A percentile compares a stretch with the other conserved stretches of the same genome.
Evolutionary conservation across 2,113 vertebrate genomes (phyloP).

Genomic region (Dromas ardeola): DNA sequence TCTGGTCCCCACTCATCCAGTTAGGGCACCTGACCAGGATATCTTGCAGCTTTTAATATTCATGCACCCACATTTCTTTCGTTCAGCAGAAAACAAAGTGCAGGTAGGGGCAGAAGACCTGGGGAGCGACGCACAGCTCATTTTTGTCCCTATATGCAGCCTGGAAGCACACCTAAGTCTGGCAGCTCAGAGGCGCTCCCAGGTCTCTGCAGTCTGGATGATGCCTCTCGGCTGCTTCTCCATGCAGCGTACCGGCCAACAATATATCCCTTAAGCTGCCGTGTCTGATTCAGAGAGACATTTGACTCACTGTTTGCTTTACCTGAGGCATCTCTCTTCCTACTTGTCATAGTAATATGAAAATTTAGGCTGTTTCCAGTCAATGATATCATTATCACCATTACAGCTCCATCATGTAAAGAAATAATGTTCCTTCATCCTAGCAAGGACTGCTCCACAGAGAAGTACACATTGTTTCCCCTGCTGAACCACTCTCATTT

Average conservation of each 20-base stretch:
- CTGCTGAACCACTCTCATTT: background rate
- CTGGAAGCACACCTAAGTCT: background rate
- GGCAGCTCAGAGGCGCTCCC: background rate
- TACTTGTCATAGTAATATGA: background rate
- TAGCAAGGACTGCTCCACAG: background rate
- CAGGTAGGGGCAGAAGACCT: background rate
- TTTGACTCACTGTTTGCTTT: conserved; percentile 25
- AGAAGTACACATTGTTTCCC: background rate
- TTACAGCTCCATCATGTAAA: background rate
- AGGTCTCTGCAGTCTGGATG: background rate
- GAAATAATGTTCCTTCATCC: background rate
- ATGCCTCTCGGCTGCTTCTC: background rate
- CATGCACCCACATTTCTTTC: background rate
- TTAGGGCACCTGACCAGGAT: background rate
- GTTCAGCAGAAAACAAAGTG: background rate
- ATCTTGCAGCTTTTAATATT: background rate
- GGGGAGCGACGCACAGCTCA: accelerated
- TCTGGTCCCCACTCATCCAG: background rate
- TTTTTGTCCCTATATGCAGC: background rate
- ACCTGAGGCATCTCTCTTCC: conserved; percentile 13
- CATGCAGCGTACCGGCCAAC: background rate
- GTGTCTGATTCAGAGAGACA: conserved; percentile 9
- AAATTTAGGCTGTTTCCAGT: conserved; percentile 1
- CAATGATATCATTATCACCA: background rate
- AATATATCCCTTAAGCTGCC: background rate